Conservation (phyloP, 2,113 vertebrate species). For the Alethe castanea region DNA sequence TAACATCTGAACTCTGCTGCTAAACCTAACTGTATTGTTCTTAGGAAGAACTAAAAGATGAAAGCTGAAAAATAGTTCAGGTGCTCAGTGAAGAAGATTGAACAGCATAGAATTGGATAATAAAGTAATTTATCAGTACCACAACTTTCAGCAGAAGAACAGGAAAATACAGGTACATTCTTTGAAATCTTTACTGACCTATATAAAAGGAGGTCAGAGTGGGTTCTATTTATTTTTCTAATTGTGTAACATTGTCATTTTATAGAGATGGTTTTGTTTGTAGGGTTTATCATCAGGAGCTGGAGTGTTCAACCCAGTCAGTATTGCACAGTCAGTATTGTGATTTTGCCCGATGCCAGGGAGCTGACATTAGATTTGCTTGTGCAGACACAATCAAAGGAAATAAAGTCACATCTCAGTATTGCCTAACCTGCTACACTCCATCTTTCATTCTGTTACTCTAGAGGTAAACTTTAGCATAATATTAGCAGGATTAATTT, state of each 20-base stretch:
- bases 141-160: not conserved
- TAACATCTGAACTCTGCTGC: not conserved
- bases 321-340: fast-evolving
- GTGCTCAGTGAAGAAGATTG: not conserved
- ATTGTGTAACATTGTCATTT: not conserved
- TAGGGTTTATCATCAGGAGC: not conserved
- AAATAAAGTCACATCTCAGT: not conserved
- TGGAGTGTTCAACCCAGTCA: not conserved
- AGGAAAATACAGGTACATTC: not conserved
- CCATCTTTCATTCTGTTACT: not conserved
- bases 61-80: not conserved
- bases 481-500: not conserved
- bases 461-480: not conserved
- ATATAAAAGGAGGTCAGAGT: not conserved
- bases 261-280: not conserved
- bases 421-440: not conserved
- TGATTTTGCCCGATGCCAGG: not conserved
- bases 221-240: not conserved
- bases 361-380: not conserved
- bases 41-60: not conserved
- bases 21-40: not conserved
- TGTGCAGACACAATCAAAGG: not conserved
- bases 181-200: not conserved
- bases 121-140: not conserved
- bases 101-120: not conserved